Evolutionary conservation across 1,140 invertebrate species (phyloP).

Genomic region (Portunus trituberculatus): DNA sequence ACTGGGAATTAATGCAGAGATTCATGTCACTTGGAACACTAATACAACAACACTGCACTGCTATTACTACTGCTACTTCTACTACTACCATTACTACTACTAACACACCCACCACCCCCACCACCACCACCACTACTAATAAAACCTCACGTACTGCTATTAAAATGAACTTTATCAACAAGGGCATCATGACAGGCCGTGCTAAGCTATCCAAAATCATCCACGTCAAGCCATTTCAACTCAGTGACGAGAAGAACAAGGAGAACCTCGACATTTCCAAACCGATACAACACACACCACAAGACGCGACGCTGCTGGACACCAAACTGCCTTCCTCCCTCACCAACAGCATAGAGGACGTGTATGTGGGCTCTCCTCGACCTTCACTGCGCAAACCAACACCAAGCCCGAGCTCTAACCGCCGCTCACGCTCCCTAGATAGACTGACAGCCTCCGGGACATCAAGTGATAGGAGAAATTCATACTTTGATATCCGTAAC

Average conservation of each 20-base stretch:
- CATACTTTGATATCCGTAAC: background rate
- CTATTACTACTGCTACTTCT: no score
- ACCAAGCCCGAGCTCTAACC: background rate
- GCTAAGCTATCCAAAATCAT: conserved; percentile 52
- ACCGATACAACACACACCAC: background rate
- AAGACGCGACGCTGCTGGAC: no score
- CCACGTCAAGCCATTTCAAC: conserved; percentile 54
- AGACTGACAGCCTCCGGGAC: background rate
- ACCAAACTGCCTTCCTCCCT: background rate
- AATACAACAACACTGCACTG: no score
- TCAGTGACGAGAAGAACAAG: background rate
- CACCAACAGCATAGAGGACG: background rate
- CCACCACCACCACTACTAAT: background rate
- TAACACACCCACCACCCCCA: background rate
- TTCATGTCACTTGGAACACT: no score
- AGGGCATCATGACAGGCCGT: conserved; percentile 42
- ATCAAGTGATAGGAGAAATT: background rate
- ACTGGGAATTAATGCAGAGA: no score
- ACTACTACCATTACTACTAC: background rate
- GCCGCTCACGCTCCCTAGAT: conserved; percentile 27
- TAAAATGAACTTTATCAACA: conserved; percentile 63
- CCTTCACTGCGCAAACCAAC: background rate
- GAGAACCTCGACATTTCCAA: background rate
- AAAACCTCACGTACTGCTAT: background rate
- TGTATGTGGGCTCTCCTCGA: background rate